Conservation (phyloP, 1,140 invertebrate genomes). For the Drosophila sproati region DNA sequence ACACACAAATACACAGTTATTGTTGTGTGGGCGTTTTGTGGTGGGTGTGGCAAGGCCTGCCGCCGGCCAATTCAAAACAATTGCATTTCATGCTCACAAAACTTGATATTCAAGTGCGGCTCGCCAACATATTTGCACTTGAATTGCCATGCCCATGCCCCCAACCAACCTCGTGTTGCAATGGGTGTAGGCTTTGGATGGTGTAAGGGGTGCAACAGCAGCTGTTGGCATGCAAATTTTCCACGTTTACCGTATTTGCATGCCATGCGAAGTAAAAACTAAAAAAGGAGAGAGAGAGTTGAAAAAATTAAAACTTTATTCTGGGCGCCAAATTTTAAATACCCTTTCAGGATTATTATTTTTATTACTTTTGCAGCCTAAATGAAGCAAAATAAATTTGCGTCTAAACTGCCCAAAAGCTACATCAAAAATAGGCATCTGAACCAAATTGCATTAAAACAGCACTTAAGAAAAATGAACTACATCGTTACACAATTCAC, state of each 20-base stretch:
- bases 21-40: slow-evolving; percentile 10
- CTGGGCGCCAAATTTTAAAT: slow-evolving; percentile 1
- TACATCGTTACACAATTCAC: no score
- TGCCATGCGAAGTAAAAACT: slow-evolving; percentile 43
- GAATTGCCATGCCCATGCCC: slow-evolving; percentile 50
- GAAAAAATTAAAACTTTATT: slow-evolving; percentile 9
- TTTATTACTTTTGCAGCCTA: neutral
- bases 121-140: slow-evolving; percentile 79
- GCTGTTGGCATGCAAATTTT: slow-evolving; percentile 78
- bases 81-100: slow-evolving; percentile 73
- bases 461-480: no score
- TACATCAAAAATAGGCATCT: neutral
- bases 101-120: slow-evolving; percentile 78
- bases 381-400: neutral
- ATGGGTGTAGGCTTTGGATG: neutral
- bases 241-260: slow-evolving; percentile 71
- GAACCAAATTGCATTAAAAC: neutral
- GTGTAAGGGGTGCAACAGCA: slow-evolving; percentile 27
- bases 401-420: neutral
- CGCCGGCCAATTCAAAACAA: slow-evolving; percentile 72
- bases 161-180: neutral
- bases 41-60: neutral
- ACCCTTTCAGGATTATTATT: neutral
- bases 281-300: slow-evolving; percentile 3
- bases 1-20: slow-evolving; percentile 10